These are phyloP conservation scores for Epinephelus lanceolatus DNA, from an alignment of 2,113 vertebrate genomes.

Conservation along the genomic window DNA sequence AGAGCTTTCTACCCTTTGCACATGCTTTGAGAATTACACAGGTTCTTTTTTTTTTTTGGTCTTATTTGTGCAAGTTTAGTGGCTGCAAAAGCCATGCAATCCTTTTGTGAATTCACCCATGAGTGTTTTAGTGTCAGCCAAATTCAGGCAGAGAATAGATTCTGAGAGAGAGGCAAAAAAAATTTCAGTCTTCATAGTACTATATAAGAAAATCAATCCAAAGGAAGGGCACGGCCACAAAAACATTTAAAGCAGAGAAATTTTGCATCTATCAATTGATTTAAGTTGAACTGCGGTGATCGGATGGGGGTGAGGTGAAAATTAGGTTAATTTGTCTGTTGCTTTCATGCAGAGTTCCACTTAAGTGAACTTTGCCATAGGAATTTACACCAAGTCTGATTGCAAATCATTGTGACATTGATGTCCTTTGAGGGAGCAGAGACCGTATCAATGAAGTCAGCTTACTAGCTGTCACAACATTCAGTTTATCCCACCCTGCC, in stretches of 20 bases:
- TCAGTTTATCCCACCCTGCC: neutral
- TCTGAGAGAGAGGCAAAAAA: conserved; percentile 7
- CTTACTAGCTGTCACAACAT: neutral
- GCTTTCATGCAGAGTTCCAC: neutral
- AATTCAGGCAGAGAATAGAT: conserved; percentile 15
- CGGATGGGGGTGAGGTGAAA: neutral
- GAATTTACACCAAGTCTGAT: neutral
- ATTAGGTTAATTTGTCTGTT: neutral
- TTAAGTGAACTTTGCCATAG: neutral
- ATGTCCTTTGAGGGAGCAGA: neutral
- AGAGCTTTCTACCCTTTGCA: no score
- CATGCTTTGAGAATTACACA: no score
- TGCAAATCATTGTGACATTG: neutral
- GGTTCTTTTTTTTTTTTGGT: no score
- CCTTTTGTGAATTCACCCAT: no score
- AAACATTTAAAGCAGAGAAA: neutral
- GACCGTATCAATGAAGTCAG: neutral
- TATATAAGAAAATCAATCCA: neutral
- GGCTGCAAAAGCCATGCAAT: no score
- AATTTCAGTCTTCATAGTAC: conserved; percentile 20
- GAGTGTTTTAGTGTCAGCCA: conserved; percentile 42
- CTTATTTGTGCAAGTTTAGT: no score
- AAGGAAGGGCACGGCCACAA: neutral
- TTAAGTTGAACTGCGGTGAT: neutral
- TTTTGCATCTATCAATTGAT: neutral